These are phyloP conservation scores for Mythimna lalbum DNA, from an alignment of 2,888 invertebrate genomes.

Conservation along the genomic window DNA sequence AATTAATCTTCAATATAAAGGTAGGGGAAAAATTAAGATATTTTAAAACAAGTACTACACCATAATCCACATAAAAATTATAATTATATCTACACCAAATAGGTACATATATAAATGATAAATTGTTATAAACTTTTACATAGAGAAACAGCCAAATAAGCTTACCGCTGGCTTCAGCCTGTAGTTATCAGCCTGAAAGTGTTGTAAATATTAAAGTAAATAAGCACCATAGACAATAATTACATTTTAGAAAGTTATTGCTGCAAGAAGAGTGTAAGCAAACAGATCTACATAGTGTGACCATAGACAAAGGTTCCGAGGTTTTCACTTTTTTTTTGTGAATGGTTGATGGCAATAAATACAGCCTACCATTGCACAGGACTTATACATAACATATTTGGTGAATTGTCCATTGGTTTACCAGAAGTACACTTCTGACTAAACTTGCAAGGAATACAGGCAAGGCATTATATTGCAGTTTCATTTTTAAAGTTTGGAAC, in stretches of 20 bases:
- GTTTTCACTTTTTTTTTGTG: not conserved
- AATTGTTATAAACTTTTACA: conserved; percentile 45
- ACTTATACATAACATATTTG: not conserved
- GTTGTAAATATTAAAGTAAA: conserved; percentile 69
- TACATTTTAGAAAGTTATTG: conserved; percentile 31
- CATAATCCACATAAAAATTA: conserved; percentile 9
- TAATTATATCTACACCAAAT: conserved; percentile 22
- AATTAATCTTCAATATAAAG: not conserved
- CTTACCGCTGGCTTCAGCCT: conserved; percentile 87
- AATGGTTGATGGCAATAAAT: not conserved
- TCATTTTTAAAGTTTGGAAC: too few species aligned
- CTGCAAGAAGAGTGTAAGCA: conserved; percentile 38
- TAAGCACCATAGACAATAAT: conserved; percentile 53
- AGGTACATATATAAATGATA: conserved; percentile 23
- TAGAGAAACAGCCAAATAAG: conserved; percentile 55
- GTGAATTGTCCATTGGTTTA: too few species aligned
- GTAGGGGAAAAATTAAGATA: not conserved
- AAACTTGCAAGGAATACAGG: too few species aligned
- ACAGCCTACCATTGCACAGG: not conserved
- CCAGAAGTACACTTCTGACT: too few species aligned
- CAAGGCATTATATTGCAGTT: too few species aligned
- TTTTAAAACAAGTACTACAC: conserved; percentile 19
- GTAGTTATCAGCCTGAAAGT: conserved; percentile 84
- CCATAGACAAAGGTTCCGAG: not conserved
- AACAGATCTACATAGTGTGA: conserved; percentile 16